Evolutionary conservation across 2,113 vertebrate genomes (phyloP), one percentile per base, ranked within the genome.

Genomic region (Thryonomys swinderianus): DNA sequence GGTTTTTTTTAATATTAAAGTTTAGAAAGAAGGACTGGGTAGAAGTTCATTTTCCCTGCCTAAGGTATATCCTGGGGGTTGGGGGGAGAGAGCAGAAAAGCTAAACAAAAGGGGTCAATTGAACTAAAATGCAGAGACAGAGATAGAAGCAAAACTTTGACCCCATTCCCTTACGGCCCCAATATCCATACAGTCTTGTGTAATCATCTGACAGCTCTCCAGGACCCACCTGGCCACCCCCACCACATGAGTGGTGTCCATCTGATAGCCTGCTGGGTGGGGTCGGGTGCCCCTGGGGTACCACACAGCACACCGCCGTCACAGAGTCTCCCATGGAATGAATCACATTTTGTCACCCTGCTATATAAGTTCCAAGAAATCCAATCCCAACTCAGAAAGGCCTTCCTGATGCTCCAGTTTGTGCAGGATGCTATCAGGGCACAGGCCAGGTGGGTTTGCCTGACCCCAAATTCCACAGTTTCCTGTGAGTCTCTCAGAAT

Each of bases 281-380:
- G 20, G 23, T 40, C 48, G 42, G 51, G 4, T 25, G 23, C 61
- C 53, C 12, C 8, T 1, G 34, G 14, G 4, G 12, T 8, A 30
- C 32, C 42, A 57, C 1, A 11, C 3, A 3, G 4, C 13, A 14
- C 4, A 30, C 13, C 4, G 4, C 40, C 66, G 40, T 67, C 4
- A 2, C 3, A 27, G 34, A n/a, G 57, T 76, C 73, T 20, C 4
- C 30, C 13, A 3, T 3, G 5, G 66, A 42, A 3, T 18, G 32
- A 80, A 20, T 27, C 23, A 37, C 30, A 55, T 9, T 57, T 37
- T 7, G 5, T 40, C 34, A 23, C 51, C n/a, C 64, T 42, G 3
- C 9, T 64, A 18, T 40, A 62, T 3, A 66, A 53, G 7, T 45
- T 45, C 48, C 81, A 62, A 81, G 59, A 90, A 21, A 74, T 23